phyloP scores from a whole-genome alignment of 2,888 invertebrate genomes.

The Anorthoa munda region DNA sequence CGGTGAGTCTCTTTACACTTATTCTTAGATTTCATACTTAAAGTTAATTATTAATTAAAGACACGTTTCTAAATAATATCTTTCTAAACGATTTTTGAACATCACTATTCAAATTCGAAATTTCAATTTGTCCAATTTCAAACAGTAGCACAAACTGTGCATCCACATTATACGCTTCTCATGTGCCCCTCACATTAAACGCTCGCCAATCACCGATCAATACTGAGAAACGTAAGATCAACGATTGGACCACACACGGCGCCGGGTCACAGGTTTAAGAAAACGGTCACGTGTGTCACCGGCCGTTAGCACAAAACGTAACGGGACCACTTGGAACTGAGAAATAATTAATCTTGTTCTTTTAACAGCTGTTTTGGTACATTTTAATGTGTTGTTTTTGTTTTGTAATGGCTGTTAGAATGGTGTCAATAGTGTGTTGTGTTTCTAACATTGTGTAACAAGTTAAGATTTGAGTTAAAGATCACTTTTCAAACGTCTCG shows the following conservation, averaged over 20 bases:
- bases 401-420: slow-evolving; percentile 12
- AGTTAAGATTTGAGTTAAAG: background rate
- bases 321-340: slow-evolving; percentile 49
- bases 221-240: slow-evolving; percentile 65
- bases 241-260: slow-evolving; percentile 70
- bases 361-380: slow-evolving; percentile 63
- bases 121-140: background rate
- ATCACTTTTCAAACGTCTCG: background rate
- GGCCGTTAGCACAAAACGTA: slow-evolving; percentile 54
- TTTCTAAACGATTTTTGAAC: background rate
- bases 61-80: too few relatives aligned
- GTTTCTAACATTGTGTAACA: background rate
- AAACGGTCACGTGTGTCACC: slow-evolving; percentile 66
- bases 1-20: too few relatives aligned
- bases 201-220: slow-evolving; percentile 64
- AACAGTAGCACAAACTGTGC: background rate
- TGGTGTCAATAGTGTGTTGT: background rate
- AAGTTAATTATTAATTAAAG: too few relatives aligned
- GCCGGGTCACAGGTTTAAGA: slow-evolving; percentile 66
- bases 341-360: slow-evolving; percentile 64
- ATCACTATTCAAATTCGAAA: background rate
- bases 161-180: slow-evolving; percentile 26
- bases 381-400: slow-evolving; percentile 39
- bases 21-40: too few relatives aligned
- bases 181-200: slow-evolving; percentile 34